These are phyloP conservation scores for Phalacrocorax brasilianus DNA, from an alignment of 2,113 vertebrate species.

Conservation along the genomic window DNA sequence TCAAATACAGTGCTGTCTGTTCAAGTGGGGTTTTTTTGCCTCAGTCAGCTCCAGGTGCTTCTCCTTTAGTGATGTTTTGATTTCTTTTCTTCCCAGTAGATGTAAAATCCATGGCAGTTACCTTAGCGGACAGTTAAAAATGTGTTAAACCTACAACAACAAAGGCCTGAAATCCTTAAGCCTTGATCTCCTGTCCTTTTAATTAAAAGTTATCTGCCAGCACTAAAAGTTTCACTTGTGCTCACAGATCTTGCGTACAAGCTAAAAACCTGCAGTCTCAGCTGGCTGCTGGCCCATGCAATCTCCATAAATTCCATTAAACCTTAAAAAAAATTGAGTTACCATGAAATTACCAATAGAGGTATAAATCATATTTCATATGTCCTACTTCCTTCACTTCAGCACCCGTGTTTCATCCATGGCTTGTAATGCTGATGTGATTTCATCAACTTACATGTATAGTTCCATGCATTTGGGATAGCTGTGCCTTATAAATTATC, in stretches of 20 bases:
- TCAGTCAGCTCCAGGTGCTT: neutral
- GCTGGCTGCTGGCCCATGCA: neutral
- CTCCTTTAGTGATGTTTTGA: neutral
- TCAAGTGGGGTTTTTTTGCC: neutral
- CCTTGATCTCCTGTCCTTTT: neutral
- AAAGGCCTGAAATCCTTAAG: neutral
- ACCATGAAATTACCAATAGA: neutral
- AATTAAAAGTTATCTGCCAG: conserved; percentile 11
- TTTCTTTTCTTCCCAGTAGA: neutral
- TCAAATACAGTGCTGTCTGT: neutral
- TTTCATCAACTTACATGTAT: neutral
- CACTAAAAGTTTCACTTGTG: neutral
- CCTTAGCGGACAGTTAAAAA: neutral
- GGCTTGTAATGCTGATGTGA: neutral
- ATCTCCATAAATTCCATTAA: conserved; percentile 34
- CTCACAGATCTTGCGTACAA: neutral
- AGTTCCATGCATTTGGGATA: neutral
- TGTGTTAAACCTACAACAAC: neutral
- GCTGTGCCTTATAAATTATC: neutral
- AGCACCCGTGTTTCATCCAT: neutral
- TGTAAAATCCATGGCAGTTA: neutral
- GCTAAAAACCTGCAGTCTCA: conserved; percentile 33
- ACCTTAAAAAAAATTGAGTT: neutral
- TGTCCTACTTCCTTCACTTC: neutral
- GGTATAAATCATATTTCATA: neutral